Evolutionary conservation across 2,888 invertebrate genomes (phyloP), one percentile per base, ranked within the genome.

Genomic region (Drosophila robusta): DNA sequence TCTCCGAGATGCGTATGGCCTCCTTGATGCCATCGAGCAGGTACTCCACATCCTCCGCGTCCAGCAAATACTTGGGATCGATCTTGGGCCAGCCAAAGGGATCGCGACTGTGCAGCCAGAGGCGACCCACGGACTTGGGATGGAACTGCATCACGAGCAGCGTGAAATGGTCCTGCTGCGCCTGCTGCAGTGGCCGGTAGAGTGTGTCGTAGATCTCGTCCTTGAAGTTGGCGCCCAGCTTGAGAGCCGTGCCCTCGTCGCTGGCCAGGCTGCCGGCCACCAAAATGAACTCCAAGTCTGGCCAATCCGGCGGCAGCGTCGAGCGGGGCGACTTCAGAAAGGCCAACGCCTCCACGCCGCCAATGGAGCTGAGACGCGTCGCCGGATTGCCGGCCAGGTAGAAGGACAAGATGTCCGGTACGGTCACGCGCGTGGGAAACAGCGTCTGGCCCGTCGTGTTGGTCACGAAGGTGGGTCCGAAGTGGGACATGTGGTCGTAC

Each of bases 91-190:
- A 93, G 26, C 94, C 93, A 36, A 93, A 91, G 0, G 95, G 95
- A 88, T 95, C 76, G 24, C 93, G 94, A 42, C 95, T 95, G 80
- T 94, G 94, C 12, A 98, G 93, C 89, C 93, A 94, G 0, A 97
- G 80, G 5, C 94, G 93, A 0, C 97, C 97, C 18, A 93, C 93
- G 12, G 97, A 97, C 89, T 95, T 94, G 0, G 97, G 97, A 87
- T 96, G 94, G 51, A 96, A 93, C 29, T 96, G 92, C 93, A 96
- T 95, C 0, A 95, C 94, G 56, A 96, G 93, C 12, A 95, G 91
- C 44, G 93, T 94, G 93, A 94, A 95, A n/a, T 93, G 94, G 93
- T 93, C 95, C 56, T 75, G 75, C 92, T 82, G 0, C 47, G n/a
- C 1, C 94, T 90, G 11, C 16, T 91, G 91, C 16, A 95, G 87